Evolutionary conservation across 2,113 vertebrate species (phyloP), one percentile per base, ranked within the genome.

Genomic region (Bolborhynchus lineola): DNA sequence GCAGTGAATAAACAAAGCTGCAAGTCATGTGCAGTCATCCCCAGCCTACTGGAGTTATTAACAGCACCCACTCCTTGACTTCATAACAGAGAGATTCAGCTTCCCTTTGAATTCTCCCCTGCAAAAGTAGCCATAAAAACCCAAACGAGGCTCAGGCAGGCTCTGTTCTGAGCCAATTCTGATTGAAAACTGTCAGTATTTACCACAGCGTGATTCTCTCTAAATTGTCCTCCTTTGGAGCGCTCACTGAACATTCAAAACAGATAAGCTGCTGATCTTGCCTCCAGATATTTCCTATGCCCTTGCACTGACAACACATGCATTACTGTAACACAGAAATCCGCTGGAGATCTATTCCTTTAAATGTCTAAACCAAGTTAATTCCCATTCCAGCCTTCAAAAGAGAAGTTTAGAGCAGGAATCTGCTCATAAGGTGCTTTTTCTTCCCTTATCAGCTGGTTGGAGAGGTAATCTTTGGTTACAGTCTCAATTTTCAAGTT

Each of bases 1-100:
- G 21, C 80, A 88, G 86, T 52, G 76, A 94, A 88, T 81, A 96
- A 95, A 95, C 82, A 92, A 93, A 81, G 62, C 74, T 70, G 13
- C 47, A 95, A 93, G 69, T 97, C 93, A 80, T 71, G 72, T 90
- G 83, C 60, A 76, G 41, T 84, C 93, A 88, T 71, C 18, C 41
- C 41, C 83, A 89, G 6, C 80, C 69, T 57, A 86, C 80, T 71
- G 57, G 62, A 84, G 69, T 93, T 78, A 63, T 46, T 81, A 90
- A 88, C 88, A 86, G 77, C 65, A 92, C 60, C 82, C 64, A 71
- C 86, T 57, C 62, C 31, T 18, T 72, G 68, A 60, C 47, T 88
- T 88, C 47, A 16, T 31, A 75, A 82, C 16, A 53, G 67, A 67
- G 37, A 42, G 13, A 77, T 63, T 53, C 76, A 59, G 31, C 68